Evolutionary conservation across 1,140 invertebrate species (phyloP).

Genomic region (Neodiprion pinetum): DNA sequence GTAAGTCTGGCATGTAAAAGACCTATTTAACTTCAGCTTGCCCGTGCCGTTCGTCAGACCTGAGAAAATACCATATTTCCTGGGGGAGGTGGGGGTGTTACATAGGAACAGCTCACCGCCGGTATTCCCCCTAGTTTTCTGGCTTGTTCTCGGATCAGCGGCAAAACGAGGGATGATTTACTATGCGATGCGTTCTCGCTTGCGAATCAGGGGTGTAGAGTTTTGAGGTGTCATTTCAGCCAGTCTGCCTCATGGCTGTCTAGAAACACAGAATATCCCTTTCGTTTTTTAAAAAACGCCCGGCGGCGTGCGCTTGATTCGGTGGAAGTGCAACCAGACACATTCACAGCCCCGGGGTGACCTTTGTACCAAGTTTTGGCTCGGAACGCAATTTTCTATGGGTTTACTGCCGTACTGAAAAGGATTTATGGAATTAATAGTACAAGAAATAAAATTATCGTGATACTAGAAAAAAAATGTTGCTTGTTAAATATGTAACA

Average conservation of each 20-base stretch:
- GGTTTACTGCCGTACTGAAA: constrained; percentile 49
- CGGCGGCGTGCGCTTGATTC: not conserved
- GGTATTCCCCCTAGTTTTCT: constrained; percentile 22
- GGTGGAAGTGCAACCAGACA: not conserved
- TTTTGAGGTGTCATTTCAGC: constrained; percentile 13
- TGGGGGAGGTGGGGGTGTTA: constrained; percentile 24
- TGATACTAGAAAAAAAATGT: constrained; percentile 16
- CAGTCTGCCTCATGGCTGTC: constrained; percentile 31
- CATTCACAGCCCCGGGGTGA: not conserved
- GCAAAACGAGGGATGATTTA: constrained; percentile 19
- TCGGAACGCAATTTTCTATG: constrained; percentile 36
- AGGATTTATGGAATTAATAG: constrained; percentile 53
- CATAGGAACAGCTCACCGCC: constrained; percentile 37
- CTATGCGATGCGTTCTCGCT: constrained; percentile 20
- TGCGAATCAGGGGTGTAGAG: not conserved
- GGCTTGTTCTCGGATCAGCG: constrained; percentile 14
- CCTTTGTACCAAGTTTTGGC: constrained; percentile 24
- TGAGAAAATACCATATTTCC: constrained; percentile 37
- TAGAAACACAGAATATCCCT: constrained; percentile 43
- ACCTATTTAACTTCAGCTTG: constrained; percentile 2
- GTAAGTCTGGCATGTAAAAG: not conserved
- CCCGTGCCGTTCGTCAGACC: constrained; percentile 24
- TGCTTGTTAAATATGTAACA: constrained; percentile 21
- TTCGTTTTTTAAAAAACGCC: constrained; percentile 11
- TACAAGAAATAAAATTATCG: constrained; percentile 28